Evolutionary conservation across 2,113 vertebrate species (phyloP).

Genomic region (Cyphomyrus plagiostoma): DNA sequence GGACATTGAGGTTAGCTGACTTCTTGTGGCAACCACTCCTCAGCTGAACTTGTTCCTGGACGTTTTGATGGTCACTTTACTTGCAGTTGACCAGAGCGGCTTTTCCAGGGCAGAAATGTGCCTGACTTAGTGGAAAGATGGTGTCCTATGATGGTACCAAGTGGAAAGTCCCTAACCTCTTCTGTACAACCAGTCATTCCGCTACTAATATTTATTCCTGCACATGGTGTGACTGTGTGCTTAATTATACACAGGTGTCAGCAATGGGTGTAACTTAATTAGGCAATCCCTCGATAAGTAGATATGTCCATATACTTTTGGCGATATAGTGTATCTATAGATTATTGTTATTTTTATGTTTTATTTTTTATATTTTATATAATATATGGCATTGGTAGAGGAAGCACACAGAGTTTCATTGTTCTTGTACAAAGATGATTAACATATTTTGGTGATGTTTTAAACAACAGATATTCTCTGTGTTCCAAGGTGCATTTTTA

Average conservation of each 20-base stretch:
- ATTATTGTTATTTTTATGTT: background rate
- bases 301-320: background rate
- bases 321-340: background rate
- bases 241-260: background rate
- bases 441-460: background rate
- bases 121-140: background rate
- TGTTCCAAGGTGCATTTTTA: background rate
- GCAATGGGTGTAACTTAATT: background rate
- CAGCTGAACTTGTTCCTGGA: background rate
- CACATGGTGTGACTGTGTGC: background rate
- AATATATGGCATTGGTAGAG: background rate
- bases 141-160: background rate
- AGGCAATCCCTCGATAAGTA: background rate
- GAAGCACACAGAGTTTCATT: background rate
- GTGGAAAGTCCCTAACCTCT: background rate
- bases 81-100: background rate
- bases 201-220: background rate
- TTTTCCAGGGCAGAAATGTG: background rate
- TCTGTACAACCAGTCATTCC: background rate
- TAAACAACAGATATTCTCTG: background rate
- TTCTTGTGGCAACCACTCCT: background rate
- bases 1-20: background rate
- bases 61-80: background rate
- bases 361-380: background rate
- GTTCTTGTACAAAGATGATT: background rate